Base-by-base conservation (phyloP, 2,888 invertebrate genomes). In the Erebia aethiops region DNA sequence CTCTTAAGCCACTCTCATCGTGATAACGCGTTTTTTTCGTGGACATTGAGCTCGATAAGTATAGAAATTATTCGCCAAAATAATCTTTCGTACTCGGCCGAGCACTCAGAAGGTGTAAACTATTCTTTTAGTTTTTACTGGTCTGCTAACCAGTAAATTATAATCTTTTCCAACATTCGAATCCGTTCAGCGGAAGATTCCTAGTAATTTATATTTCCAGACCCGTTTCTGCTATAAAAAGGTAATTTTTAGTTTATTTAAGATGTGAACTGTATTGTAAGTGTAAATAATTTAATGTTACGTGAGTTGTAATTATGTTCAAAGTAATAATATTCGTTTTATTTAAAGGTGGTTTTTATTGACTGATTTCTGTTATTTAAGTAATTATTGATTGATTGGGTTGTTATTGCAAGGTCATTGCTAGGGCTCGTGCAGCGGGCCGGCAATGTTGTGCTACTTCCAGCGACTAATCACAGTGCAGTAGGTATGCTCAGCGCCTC, bases 211-310 rank as follows among this genome's bases (percentile, higher is more conserved):
- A 16, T 16, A 16, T 67, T 63, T 63, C 26, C 70, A 14, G 56
- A n/a, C 43, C 66, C 21, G 66, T 63, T 67, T 56, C 41, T 69
- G 64, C 69, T 64, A 10, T 70, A 72, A 69, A 67, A 71, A 76
- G 73, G n/a, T 67, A 72, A 72, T 72, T 64, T 68, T 68, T 2
- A 74, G 61, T 71, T 35, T 41, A 21, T 69, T 43, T 56, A n/a
- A 21, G 51, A 67, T 74, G 60, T 70, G 56, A 70, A 72, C 75
- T 75, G 67, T 76, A 70, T 72, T 69, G 71, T 77, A 78, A 77
- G 77, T 76, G 75, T 79, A 79, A 76, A 74, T 78, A 78, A 77
- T 77, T 74, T 78, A 78, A 77, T 76, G 74, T 78, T 79, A 78
- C 71, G 72, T 76, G 75, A 74, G 74, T 67, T 77, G 73, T 77